Evolutionary conservation across 1,140 invertebrate genomes (phyloP).

Genomic region (Pachyrhynchus sulphureomaculatus): DNA sequence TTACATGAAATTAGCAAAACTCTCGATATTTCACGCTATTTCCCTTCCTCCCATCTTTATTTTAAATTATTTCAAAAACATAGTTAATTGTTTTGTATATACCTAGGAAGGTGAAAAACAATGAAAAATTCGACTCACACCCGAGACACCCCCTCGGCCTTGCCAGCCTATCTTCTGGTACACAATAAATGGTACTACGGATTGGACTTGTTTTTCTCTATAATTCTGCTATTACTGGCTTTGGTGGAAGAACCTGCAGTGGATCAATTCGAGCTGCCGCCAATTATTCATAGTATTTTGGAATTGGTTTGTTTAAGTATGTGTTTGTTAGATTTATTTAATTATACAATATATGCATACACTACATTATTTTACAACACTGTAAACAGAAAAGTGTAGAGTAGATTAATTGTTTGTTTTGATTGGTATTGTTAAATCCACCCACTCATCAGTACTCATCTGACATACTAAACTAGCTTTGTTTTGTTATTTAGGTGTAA

Average conservation of each 20-base stretch:
- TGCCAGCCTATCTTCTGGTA: slow-evolving; percentile 84
- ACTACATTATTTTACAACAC: no score
- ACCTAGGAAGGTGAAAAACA: slow-evolving; percentile 92
- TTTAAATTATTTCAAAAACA: no score
- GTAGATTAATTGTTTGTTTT: no score
- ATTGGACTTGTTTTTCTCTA: slow-evolving; percentile 76
- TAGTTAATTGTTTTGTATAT: no score
- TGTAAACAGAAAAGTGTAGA: no score
- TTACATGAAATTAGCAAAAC: no score
- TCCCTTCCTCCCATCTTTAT: not conserved
- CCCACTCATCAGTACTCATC: no score
- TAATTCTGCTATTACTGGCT: slow-evolving; percentile 77
- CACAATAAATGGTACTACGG: slow-evolving; percentile 89
- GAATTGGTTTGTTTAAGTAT: slow-evolving; percentile 70
- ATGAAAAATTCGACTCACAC: slow-evolving; percentile 91
- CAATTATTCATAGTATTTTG: slow-evolving; percentile 80
- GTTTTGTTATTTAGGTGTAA: slow-evolving; percentile 55
- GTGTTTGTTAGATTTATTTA: no score
- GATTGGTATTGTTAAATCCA: no score
- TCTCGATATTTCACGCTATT: no score
- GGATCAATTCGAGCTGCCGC: slow-evolving; percentile 61
- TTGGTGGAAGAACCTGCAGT: slow-evolving; percentile 82
- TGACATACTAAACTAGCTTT: not conserved
- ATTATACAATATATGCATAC: no score
- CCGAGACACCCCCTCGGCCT: slow-evolving; percentile 76